Evolutionary conservation across 2,113 vertebrate species (phyloP).

Genomic region (Electrona antarctica): DNA sequence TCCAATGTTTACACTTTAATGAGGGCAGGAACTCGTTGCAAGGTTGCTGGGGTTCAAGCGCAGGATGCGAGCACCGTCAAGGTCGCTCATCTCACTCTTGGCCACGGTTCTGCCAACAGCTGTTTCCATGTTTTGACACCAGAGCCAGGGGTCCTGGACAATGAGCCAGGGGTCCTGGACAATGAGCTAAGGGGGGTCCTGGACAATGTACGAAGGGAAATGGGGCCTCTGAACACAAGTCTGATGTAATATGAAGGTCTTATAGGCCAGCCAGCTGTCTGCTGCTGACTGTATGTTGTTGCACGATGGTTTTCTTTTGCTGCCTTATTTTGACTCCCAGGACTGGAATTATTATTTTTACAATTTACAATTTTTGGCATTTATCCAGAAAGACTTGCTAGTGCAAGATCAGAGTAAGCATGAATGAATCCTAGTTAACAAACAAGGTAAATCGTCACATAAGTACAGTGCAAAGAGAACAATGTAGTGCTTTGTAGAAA

Average conservation of each 20-base stretch:
- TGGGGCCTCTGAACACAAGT: constrained; percentile 30
- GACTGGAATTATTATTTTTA: constrained; percentile 24
- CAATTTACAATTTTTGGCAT: no score
- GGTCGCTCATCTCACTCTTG: constrained; percentile 49
- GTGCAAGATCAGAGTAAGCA: no score
- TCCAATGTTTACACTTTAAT: constrained; percentile 54
- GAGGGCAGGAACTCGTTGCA: constrained; percentile 40
- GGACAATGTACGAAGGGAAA: neutral
- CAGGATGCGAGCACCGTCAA: constrained; percentile 58
- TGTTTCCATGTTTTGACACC: constrained; percentile 72
- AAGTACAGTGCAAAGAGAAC: no score
- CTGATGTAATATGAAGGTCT: constrained; percentile 47
- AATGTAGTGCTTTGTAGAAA: no score
- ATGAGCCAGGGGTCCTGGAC: constrained; percentile 48
- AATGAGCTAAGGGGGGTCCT: constrained; percentile 50
- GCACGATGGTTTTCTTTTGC: constrained; percentile 57
- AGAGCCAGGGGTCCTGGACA: constrained; percentile 41
- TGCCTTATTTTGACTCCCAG: constrained; percentile 52
- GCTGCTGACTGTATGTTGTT: constrained; percentile 26
- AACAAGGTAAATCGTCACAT: no score
- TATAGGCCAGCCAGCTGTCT: constrained; percentile 62
- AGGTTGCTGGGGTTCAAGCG: constrained; percentile 44
- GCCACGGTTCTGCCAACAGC: constrained; percentile 67
- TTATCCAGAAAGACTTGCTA: no score
- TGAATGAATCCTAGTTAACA: no score